These are phyloP conservation scores for Lutjanus campechanus DNA, from an alignment of 2,797 vertebrate genomes.

Conservation along the genomic window DNA sequence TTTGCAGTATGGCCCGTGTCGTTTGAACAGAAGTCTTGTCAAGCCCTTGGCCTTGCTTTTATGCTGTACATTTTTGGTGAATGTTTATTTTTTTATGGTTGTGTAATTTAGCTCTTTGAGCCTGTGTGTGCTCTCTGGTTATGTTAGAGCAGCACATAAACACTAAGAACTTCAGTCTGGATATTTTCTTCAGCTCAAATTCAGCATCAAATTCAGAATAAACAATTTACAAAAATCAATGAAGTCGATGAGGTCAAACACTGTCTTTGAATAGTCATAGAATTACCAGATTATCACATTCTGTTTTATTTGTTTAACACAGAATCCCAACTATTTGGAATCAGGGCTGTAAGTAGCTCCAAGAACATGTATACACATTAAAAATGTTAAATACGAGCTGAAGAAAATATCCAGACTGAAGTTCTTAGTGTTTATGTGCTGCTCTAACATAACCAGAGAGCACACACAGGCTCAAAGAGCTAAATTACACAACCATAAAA, in stretches of 20 bases:
- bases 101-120: conserved; percentile 19
- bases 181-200: not conserved
- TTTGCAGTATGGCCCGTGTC: too few relatives aligned
- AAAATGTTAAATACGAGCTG: not conserved
- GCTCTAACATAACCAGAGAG: conserved; percentile 35
- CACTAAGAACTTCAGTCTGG: not conserved
- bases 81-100: conserved; percentile 48
- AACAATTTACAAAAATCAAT: too few relatives aligned
- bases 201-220: too few relatives aligned
- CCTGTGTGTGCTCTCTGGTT: conserved; percentile 1
- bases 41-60: conserved; percentile 30
- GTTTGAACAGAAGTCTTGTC: conserved; percentile 4
- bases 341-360: too few relatives aligned
- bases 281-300: too few relatives aligned
- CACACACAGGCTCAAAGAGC: not conserved
- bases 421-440: not conserved
- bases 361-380: too few relatives aligned
- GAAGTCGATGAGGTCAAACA: too few relatives aligned
- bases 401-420: not conserved
- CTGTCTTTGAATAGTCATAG: too few relatives aligned
- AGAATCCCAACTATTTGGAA: too few relatives aligned
- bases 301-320: too few relatives aligned
- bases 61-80: conserved; percentile 26
- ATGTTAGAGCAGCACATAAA: conserved; percentile 30
- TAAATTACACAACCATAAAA: conserved; percentile 35